Base-by-base conservation (phyloP, 2,113 vertebrate genomes). In the Ceratotherium simum region DNA sequence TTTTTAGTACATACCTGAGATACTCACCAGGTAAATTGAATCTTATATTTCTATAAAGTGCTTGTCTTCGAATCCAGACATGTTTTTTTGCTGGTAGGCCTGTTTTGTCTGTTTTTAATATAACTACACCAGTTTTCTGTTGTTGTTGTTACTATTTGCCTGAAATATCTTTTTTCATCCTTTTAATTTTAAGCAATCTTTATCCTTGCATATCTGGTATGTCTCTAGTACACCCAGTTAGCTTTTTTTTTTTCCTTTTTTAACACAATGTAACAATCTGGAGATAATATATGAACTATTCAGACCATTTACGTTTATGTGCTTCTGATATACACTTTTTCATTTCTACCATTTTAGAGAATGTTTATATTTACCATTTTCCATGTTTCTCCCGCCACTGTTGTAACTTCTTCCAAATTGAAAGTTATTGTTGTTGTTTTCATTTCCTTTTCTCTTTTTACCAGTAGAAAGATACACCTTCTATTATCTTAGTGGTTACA, bases 141-240 rank as follows among this genome's bases (percentile, higher is more conserved):
- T 78, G 46, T 48, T 84, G 4, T 54, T 75, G 17, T 36, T 79
- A 46, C 25, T 64, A 46, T 78, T 42, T 42, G 14, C 23, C 67
- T 33, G 48, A 8, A 4, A 3, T 39, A 48, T 65, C 6, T 48
- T 73, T 62, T 78, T 54, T 14, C 8, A 1, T 56, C 27, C 31
- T 64, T 58, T 83, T 14, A 69, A 56, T 78, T 94, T 96, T 78
- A 96, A 96, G 25, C 21, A 89, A 16, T 62, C 14, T 4, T 92
- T 90, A 69, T 48, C 1, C 8, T 82, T 75, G 17, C 5, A 5
- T 27, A 62, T 67, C 27, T 62, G 16, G 7, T n/a, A 69, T 27
- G 8, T 64, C 23, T 46, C 1, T 5, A 46, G 4, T 31, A 89
- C 73, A 42, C 1, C 9, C 2, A 11, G 20, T 46, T 91, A 36